phyloP scores from a whole-genome alignment of 2,797 vertebrate species.

The Gymnoscopelus braueri region DNA sequence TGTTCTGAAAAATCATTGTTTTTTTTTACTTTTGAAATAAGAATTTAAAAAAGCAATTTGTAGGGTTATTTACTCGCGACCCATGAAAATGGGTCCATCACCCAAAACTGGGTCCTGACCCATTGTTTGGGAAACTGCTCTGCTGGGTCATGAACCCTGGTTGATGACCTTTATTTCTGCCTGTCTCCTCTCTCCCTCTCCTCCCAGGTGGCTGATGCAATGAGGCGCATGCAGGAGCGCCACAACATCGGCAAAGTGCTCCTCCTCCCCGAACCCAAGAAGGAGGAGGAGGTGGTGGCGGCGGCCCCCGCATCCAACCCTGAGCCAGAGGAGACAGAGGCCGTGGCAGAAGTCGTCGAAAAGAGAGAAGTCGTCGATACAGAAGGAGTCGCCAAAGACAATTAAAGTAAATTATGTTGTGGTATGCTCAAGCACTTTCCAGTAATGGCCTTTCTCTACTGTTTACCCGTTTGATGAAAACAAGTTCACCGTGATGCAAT shows the following conservation, averaged over 20 bases:
- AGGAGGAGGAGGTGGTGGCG: slow-evolving; percentile 53
- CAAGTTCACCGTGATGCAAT: slow-evolving; percentile 12
- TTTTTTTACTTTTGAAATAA: too few relatives aligned
- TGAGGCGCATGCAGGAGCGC: slow-evolving; percentile 80
- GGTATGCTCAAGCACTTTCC: slow-evolving; percentile 41
- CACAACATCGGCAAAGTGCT: slow-evolving; percentile 89
- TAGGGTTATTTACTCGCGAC: too few relatives aligned
- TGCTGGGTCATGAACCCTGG: too few relatives aligned
- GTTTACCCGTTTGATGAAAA: slow-evolving; percentile 9
- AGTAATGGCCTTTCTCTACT: slow-evolving; percentile 20
- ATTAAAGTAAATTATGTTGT: slow-evolving; percentile 59
- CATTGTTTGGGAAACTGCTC: too few relatives aligned
- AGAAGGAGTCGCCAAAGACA: slow-evolving; percentile 69
- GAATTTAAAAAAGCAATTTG: too few relatives aligned
- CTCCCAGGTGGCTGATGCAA: slow-evolving; percentile 74
- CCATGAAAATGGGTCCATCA: too few relatives aligned
- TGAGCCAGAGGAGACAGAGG: slow-evolving; percentile 77
- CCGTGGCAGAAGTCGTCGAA: slow-evolving; percentile 55
- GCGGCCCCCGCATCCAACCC: slow-evolving; percentile 49
- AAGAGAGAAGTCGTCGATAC: slow-evolving; percentile 47
- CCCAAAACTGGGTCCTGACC: too few relatives aligned
- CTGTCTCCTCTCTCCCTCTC: slow-evolving; percentile 5
- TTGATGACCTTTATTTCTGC: too few relatives aligned
- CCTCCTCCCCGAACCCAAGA: slow-evolving; percentile 86
- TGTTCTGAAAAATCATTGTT: too few relatives aligned